Evolutionary conservation across 2,113 vertebrate genomes (phyloP).

Genomic region (Vulpes vulpes): DNA sequence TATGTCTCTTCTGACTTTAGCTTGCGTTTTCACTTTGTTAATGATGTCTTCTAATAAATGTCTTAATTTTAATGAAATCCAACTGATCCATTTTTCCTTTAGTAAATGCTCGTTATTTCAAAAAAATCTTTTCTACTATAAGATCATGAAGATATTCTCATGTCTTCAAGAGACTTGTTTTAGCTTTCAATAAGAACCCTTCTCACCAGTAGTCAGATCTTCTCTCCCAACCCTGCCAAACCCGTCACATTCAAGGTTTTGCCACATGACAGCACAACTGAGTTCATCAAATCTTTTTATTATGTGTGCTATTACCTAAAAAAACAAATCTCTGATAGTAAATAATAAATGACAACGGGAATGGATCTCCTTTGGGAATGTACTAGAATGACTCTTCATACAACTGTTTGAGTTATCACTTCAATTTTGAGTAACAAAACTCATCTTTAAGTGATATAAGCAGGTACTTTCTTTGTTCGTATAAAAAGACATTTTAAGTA

Average conservation of each 20-base stretch:
- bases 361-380: background rate
- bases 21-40: background rate
- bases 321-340: background rate
- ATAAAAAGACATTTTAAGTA: background rate
- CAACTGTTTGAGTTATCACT: background rate
- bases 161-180: background rate
- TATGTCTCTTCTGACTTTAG: background rate
- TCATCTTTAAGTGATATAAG: background rate
- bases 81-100: background rate
- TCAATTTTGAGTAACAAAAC: background rate
- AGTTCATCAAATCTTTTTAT: background rate
- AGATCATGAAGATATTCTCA: background rate
- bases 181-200: background rate
- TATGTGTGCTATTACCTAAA: background rate
- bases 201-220: background rate
- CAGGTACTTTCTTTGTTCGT: background rate
- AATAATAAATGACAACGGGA: background rate
- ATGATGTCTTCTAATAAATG: background rate
- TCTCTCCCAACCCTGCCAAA: background rate
- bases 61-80: slow-evolving; percentile 33
- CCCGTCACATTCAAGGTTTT: background rate
- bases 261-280: background rate
- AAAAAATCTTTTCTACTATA: background rate
- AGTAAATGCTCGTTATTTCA: background rate
- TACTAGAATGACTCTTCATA: background rate